A percentile compares a stretch with the other conserved stretches of the same genome.
These are phyloP conservation scores for Luperina testacea DNA, from an alignment of 2,888 invertebrate species.

Conservation along the genomic window DNA sequence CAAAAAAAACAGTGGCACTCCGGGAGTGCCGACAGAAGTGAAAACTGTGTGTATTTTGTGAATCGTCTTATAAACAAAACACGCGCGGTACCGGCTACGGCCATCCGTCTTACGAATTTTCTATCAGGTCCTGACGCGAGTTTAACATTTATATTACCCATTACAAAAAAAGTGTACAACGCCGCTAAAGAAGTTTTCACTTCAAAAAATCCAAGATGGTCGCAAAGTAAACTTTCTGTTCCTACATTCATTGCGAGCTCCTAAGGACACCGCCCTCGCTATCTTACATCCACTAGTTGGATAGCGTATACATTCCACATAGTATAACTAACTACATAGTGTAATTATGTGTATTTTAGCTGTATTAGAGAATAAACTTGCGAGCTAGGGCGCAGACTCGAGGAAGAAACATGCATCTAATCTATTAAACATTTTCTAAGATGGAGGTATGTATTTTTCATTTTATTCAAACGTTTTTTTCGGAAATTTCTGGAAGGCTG, in stretches of 20 bases:
- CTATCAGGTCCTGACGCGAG: too few relatives aligned
- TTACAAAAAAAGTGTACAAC: too few relatives aligned
- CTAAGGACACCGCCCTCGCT: constrained; percentile 35
- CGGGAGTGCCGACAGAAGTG: too few relatives aligned
- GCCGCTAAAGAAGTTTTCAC: too few relatives aligned
- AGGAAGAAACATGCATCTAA: neutral
- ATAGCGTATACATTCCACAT: constrained; percentile 1
- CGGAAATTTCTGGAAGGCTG: neutral
- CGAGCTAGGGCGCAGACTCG: neutral
- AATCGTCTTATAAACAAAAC: too few relatives aligned
- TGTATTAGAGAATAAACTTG: constrained; percentile 13
- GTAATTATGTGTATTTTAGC: constrained; percentile 44
- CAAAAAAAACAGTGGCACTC: too few relatives aligned
- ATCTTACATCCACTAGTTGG: constrained; percentile 29
- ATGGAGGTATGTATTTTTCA: neutral
- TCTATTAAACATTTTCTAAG: neutral
- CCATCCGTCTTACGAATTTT: too few relatives aligned
- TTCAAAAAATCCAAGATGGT: neutral
- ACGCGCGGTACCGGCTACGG: too few relatives aligned
- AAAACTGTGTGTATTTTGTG: too few relatives aligned
- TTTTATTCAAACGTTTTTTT: constrained; percentile 1
- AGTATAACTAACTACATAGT: neutral
- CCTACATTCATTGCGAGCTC: neutral
- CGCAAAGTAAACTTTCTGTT: constrained; percentile 7
- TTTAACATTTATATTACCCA: too few relatives aligned